phyloP scores from a whole-genome alignment of 1,140 invertebrate species.

The Solenopsis fugax region DNA sequence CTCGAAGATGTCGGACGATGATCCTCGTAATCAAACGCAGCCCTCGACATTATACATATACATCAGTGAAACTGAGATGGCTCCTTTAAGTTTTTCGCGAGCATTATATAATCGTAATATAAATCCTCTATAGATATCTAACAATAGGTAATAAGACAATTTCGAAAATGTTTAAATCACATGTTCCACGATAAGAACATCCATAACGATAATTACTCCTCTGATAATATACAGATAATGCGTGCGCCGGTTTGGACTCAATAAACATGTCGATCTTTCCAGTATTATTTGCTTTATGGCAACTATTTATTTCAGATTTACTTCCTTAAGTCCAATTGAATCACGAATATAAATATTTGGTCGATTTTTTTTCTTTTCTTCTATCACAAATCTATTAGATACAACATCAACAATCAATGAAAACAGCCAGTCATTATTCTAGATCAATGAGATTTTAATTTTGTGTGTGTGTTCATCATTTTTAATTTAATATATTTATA shows the following conservation, averaged over 20 bases:
- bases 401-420: slow-evolving; percentile 31
- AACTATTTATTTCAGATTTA: slow-evolving; percentile 25
- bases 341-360: slow-evolving; percentile 23
- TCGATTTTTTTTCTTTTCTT: too few relatives aligned
- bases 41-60: slow-evolving; percentile 14
- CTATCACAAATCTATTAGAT: neutral
- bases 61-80: slow-evolving; percentile 58
- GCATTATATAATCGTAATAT: slow-evolving; percentile 59
- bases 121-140: slow-evolving; percentile 34
- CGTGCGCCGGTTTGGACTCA: slow-evolving; percentile 8
- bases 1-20: slow-evolving; percentile 39
- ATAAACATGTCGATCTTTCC: slow-evolving; percentile 4
- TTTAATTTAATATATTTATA: slow-evolving; percentile 7
- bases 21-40: slow-evolving; percentile 61
- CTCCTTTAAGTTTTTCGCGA: slow-evolving; percentile 30
- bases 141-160: slow-evolving; percentile 29
- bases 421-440: slow-evolving; percentile 13
- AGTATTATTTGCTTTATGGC: slow-evolving; percentile 38
- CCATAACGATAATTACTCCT: slow-evolving; percentile 19
- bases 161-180: slow-evolving; percentile 57
- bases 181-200: slow-evolving; percentile 14
- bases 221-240: neutral
- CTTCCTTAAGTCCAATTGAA: neutral
- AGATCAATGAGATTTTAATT: slow-evolving; percentile 34
- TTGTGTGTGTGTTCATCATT: slow-evolving; percentile 39